Evolutionary conservation across 2,888 invertebrate genomes (phyloP).

Genomic region (Plebejus argus): DNA sequence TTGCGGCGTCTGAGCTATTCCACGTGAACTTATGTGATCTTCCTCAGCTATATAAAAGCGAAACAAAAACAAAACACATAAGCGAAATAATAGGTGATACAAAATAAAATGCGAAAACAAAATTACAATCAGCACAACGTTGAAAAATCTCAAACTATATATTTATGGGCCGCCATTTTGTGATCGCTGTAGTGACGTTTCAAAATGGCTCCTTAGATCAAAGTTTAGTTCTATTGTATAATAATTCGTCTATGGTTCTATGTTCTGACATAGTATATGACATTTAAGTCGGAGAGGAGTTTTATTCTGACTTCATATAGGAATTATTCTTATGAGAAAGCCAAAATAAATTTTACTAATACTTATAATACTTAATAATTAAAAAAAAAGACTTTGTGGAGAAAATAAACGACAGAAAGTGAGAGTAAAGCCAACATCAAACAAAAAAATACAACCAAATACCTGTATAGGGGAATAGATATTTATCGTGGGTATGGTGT

Average conservation of each 20-base stretch:
- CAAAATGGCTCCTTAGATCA: background rate
- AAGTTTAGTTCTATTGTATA: background rate
- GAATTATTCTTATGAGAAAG: too few relatives aligned
- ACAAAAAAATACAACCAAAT: constrained; percentile 46
- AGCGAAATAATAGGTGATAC: constrained; percentile 36
- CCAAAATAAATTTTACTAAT: background rate
- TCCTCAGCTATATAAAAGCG: constrained; percentile 84
- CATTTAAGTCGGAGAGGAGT: too few relatives aligned
- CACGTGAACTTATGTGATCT: constrained; percentile 82
- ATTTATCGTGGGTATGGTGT: constrained; percentile 88
- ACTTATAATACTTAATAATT: background rate
- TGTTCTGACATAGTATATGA: too few relatives aligned
- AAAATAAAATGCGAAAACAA: constrained; percentile 1
- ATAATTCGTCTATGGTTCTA: too few relatives aligned
- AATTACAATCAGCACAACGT: background rate
- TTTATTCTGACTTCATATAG: too few relatives aligned
- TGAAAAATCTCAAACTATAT: background rate
- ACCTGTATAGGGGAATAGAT: constrained; percentile 91
- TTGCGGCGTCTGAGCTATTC: constrained; percentile 56
- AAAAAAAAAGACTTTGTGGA: background rate
- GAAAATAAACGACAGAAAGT: background rate
- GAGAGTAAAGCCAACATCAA: background rate
- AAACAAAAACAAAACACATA: constrained; percentile 44
- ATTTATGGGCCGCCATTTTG: background rate
- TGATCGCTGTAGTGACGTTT: background rate